phyloP scores from a whole-genome alignment of 2,888 invertebrate species.

The Meteorus colon region DNA sequence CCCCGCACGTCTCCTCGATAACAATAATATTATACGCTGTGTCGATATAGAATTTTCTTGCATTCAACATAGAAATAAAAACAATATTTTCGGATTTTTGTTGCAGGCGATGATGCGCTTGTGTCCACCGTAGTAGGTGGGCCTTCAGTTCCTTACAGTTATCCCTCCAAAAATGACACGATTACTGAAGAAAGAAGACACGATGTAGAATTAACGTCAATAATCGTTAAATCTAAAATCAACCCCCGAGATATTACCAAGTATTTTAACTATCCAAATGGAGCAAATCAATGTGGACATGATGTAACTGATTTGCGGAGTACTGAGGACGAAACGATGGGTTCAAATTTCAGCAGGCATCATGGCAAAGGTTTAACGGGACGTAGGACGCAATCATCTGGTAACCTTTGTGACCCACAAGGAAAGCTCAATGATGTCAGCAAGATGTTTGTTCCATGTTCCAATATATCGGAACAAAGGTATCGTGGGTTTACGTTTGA shows the following conservation, averaged over 20 bases:
- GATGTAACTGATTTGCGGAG: constrained; percentile 54
- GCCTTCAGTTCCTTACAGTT: neutral
- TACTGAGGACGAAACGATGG: constrained; percentile 74
- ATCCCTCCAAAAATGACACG: neutral
- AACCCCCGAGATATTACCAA: constrained; percentile 64
- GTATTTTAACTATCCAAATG: constrained; percentile 65
- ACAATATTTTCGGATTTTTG: neutral
- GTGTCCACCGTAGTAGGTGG: constrained; percentile 42
- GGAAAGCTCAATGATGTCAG: constrained; percentile 67
- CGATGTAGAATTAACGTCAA: constrained; percentile 52
- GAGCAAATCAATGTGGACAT: constrained; percentile 66
- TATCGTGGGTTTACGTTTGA: constrained; percentile 41
- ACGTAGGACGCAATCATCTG: constrained; percentile 83
- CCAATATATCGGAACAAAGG: constrained; percentile 66
- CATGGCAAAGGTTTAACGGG: constrained; percentile 83
- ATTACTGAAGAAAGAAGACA: constrained; percentile 14
- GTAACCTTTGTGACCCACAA: constrained; percentile 81
- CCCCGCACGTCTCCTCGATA: too few species aligned
- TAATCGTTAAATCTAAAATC: constrained; percentile 59
- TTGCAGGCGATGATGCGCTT: constrained; percentile 68
- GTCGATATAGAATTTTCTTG: too few species aligned
- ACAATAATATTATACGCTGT: too few species aligned
- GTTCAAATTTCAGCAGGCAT: constrained; percentile 86
- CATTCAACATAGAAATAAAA: constrained; percentile 50
- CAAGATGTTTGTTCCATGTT: constrained; percentile 69